A percentile compares a stretch with the other conserved stretches of the same genome.
Evolutionary conservation across 1,140 invertebrate genomes (phyloP).

Genomic region (Drosophila chauvacae): DNA sequence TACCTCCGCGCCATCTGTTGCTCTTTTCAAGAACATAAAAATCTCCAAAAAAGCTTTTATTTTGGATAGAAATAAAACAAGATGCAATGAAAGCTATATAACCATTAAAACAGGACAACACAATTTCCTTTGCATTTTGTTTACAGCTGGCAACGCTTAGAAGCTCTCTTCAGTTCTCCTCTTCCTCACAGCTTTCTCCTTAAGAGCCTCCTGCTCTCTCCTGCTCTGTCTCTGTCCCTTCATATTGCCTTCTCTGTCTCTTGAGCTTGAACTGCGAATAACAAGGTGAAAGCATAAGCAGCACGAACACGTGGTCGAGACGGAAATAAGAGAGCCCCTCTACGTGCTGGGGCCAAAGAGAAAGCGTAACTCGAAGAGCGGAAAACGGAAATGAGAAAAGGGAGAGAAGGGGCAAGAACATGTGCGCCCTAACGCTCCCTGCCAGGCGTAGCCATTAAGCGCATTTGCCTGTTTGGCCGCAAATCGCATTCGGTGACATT

Average conservation of each 20-base stretch:
- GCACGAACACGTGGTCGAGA: conserved; percentile 64
- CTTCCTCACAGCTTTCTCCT: conserved; percentile 6
- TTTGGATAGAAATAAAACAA: background rate
- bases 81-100: conserved; percentile 14
- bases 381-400: conserved; percentile 3
- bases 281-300: conserved; percentile 65
- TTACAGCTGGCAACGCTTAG: conserved; percentile 8
- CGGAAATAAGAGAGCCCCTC: conserved; percentile 18
- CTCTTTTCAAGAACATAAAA: background rate
- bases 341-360: conserved; percentile 27
- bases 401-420: conserved; percentile 13
- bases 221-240: conserved; percentile 4
- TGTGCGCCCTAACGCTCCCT: conserved; percentile 18
- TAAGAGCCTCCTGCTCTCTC: background rate
- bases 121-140: conserved; percentile 9
- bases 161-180: conserved; percentile 1
- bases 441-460: conserved; percentile 14
- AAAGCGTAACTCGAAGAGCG: background rate
- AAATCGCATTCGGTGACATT: conserved; percentile 37
- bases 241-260: conserved; percentile 1
- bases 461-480: conserved; percentile 23
- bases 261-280: conserved; percentile 57
- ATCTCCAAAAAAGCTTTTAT: conserved; percentile 49
- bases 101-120: background rate
- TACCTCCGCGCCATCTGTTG: conserved; percentile 38